Evolutionary conservation across 2,888 invertebrate genomes (phyloP), one percentile per base, ranked within the genome.

Genomic region (Diloba caeruleocephala): DNA sequence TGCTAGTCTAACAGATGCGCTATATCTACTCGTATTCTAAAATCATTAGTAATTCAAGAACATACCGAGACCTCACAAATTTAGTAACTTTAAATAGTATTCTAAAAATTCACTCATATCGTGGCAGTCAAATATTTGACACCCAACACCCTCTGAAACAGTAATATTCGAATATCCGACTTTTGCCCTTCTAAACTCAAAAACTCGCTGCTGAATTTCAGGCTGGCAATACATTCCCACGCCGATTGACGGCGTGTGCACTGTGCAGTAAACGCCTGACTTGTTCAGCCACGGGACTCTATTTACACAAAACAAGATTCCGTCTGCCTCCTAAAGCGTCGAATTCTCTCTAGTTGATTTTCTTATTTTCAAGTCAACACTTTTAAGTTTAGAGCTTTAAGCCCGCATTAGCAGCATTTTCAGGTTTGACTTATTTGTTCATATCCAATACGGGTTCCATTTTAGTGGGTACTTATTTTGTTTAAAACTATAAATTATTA

Each of bases 301-400:
- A 65, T 76, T 78, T 75, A 73, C 73, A 73, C 74, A 71, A 67
- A 61, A 68, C 71, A 69, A 52, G 56, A 63, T 62, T 75, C 61
- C 55, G 59, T 51, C 56, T 46, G 48, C 46, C 55, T 71, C 63
- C 68, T 67, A 74, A 71, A 66, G 71, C 66, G 49, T 12, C 29
- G 29, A 48, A 46, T 64, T 50, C 55, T 50, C 60, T 36, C 45
- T 56, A 43, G 45, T 65, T 69, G 61, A 70, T 71, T 71, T 64
- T 74, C 51, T 65, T 71, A 69, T 63, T 73, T 72, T 65, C 50
- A 56, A 65, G 65, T 60, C 59, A 59, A 70, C 71, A 67, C 48
- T 78, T 75, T 52, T n/a, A n/a, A 60, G 44, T 63, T 50, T 42
- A 55, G 46, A 42, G 46, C 33, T 69, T 48, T 49, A 37, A 38